Base-by-base conservation (phyloP, 2,888 invertebrate genomes). In the Synergus itoensis region DNA sequence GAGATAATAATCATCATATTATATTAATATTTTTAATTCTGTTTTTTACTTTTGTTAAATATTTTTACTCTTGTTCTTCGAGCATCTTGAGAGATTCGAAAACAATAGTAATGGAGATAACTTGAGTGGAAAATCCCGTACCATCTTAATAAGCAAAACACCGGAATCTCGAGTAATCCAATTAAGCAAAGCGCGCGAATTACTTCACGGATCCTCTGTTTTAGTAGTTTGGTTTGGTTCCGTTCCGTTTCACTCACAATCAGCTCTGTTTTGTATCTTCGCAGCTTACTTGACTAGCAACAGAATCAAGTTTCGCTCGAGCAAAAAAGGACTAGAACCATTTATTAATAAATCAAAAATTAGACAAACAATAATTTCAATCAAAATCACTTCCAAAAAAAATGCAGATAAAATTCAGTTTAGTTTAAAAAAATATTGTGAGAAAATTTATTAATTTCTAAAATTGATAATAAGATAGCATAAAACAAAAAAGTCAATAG, bases 141-240 rank as follows among this genome's bases (percentile, higher is more conserved):
- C 78, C 81, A 79, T 77, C 81, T 80, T 83, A 84, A 86, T 84
- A 83, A 86, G 84, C 86, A 86, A 87, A 87, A 84, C 83, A 84
- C 78, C 53, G 81, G 83, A 85, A 87, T 86, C 80, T 81, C 84
- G 73, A 78, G 83, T 87, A 87, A 87, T 87, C 87, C 87, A 86
- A 86, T 87, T 86, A 87, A 76, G 81, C 82, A 83, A 82, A 84
- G 84, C 86, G 79, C 87, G 84, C 78, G 87, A 87, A 87, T 87
- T 84, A 87, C 84, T 82, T 81, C 80, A 80, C 73, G 82, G 79
- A 81, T 84, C 80, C 67, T 67, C 69, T 53, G 28, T 67, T 77
- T 45, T 76, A 28, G 76, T 77, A 40, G 64, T 64, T 64, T 16
- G 18, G 64, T 48, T 77, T 64, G 43, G 64, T 62, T 62, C n/a